Base-by-base conservation (phyloP, 2,797 vertebrate genomes). In the Parambassis ranga region DNA sequence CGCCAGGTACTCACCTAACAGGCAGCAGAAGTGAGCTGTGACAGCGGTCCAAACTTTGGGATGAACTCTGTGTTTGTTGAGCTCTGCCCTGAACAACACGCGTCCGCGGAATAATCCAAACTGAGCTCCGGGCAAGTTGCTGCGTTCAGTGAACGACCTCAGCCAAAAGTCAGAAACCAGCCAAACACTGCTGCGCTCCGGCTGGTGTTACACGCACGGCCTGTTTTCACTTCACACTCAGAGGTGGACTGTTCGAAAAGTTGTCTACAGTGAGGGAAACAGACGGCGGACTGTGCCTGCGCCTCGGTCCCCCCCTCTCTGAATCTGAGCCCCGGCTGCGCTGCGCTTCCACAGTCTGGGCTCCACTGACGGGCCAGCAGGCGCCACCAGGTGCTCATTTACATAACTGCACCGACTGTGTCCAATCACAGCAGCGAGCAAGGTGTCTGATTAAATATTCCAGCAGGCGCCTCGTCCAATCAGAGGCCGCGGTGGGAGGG, bases 331-430 rank as follows among this genome's bases (percentile, higher is more conserved):
- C 68, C 42, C 14, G 50, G 50, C 49, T 55, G 23, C 47, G 38
- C 26, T 14, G 69, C 84, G 75, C 58, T 46, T 33, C 72, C 80
- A 62, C 75, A 30, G 41, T 57, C 62, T 65, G 35, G 55, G 61
- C 48, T 78, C 52, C 5, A 37, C 79, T 69, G 73, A 74, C 64
- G 62, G 79, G 51, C 79, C 79, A 67, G 82, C 88, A 71, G 86
- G 85, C 87, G 65, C 90, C 81, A 88, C 93, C 92, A 92, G 92
- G 91, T 92, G 92, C 92, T 93, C 91, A 93, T 94, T 92, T 92
- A 82, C 93, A 93, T 93, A 91, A 83, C 91, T 85, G 89, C 86
- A 91, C 89, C 66, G 83, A 82, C 80, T 81, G 71, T 3, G 71
- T 50, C 93, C 93, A 94, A 93, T 93, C 85, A 81, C 62, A 46